Conservation (phyloP, 2,888 invertebrate species). For the Neoitamus cyanurus region DNA sequence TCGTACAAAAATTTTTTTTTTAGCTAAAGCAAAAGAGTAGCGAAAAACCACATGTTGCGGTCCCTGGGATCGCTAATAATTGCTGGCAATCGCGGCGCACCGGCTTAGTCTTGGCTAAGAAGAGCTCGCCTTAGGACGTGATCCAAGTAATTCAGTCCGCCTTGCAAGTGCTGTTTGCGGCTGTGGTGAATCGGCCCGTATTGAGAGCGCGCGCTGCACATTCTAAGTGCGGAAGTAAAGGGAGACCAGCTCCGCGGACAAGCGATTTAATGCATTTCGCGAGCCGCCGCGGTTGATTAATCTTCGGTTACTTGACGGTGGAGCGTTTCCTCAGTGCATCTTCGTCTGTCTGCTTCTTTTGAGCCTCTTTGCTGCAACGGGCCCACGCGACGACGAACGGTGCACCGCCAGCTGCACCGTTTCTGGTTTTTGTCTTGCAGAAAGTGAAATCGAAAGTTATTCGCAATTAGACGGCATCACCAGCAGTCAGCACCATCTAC, state of each 20-base stretch:
- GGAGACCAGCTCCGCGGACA: background rate
- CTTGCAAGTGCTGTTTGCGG: background rate
- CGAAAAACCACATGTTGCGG: background rate
- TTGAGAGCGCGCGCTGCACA: background rate
- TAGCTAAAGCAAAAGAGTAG: background rate
- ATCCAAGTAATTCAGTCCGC: background rate
- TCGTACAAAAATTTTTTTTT: background rate
- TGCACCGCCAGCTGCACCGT: background rate
- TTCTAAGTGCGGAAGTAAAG: conserved; percentile 2
- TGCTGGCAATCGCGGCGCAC: background rate
- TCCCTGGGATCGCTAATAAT: background rate
- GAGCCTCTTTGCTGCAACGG: background rate
- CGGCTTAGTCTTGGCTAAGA: conserved; percentile 14
- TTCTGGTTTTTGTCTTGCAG: conserved; percentile 17
- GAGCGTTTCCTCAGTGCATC: conserved; percentile 7
- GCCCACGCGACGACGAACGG: background rate
- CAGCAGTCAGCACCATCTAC: background rate
- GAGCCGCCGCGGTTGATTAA: background rate
- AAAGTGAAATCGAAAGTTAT: conserved; percentile 37
- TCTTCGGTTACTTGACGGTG: background rate
- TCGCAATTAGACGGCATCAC: background rate
- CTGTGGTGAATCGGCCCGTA: background rate
- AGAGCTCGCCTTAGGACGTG: conserved; percentile 3
- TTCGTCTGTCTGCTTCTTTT: background rate
- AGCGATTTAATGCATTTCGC: background rate